Evolutionary conservation across 1,140 invertebrate species (phyloP), one percentile per base, ranked within the genome.

Genomic region (Cotesia typhae): DNA sequence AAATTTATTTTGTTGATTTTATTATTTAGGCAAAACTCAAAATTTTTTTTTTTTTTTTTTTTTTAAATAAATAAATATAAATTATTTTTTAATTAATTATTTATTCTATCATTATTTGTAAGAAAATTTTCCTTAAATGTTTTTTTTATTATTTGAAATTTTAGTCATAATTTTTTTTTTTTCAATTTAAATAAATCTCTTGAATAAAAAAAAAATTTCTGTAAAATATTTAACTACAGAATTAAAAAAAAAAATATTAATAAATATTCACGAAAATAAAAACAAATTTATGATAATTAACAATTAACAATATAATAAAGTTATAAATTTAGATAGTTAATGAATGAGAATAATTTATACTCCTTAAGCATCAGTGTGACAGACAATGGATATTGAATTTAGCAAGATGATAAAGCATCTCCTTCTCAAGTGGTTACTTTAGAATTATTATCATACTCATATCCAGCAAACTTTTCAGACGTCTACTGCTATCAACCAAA

Each of bases 381-480:
- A 47, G 20, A 59, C 57, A 59, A 59, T 59, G 57, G 12, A 55
- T 17, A 59, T 59, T 41, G 60, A 63, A 63, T 63, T 36, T 63
- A 63, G 60, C 14, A 14, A 35, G 59, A 63, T 17, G 20, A 59
- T 59, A 59, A 59, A 59, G 20, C 17, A 59, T 17, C 41, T 47
- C 14, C 17, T 59, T 59, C 20, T 59, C 7, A 28, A 28, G 20
- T 59, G 20, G 20, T 59, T 59, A 20, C 57, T 59, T 59, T 59
- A 59, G 57, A 28, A 59, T 59, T 55, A 55, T 14, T 59, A 59
- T 20, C 20, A 28, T 59, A 59, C 57, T 59, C 51, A 28, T 52
- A 66, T 36, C 66, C 66, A 67, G 53, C 28, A 67, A 67, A 67
- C 63, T 67, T 51, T 67, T 6, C 12, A 41, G 20, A 63, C 60